A percentile compares a stretch with the other conserved stretches of the same genome.
Conservation (phyloP, 2,797 vertebrate species). For the Pangasius djambal region DNA sequence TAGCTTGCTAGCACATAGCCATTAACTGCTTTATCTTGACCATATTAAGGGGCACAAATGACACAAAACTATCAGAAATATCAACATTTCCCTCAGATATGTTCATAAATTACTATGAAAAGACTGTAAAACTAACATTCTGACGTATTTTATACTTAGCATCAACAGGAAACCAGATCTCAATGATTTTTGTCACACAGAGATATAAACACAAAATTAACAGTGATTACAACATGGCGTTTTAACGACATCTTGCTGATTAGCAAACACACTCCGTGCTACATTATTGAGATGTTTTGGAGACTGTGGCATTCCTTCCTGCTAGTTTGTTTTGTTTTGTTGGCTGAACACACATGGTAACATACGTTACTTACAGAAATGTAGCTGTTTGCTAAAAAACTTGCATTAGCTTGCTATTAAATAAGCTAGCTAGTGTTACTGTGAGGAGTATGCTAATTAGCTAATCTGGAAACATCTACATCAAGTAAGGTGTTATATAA, state of each 20-base stretch:
- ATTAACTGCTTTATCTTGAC: neutral
- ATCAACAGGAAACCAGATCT: neutral
- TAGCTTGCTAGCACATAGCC: neutral
- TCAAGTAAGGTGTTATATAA: neutral
- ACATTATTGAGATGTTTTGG: neutral
- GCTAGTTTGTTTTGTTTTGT: neutral
- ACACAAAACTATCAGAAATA: neutral
- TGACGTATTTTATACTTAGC: neutral
- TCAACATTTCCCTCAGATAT: neutral
- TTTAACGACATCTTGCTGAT: neutral
- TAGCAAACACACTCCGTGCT: neutral
- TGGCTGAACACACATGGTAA: neutral
- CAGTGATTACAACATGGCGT: no score
- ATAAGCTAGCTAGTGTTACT: neutral
- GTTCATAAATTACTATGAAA: neutral
- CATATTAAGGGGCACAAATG: neutral
- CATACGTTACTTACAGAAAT: neutral
- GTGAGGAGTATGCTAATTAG: neutral
- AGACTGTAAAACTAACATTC: neutral
- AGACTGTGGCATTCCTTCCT: neutral
- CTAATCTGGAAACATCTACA: neutral
- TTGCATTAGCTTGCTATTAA: neutral
- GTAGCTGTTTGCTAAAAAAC: neutral
- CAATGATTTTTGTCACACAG: neutral
- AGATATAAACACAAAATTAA: neutral